A percentile compares a stretch with the other conserved stretches of the same genome.
Evolutionary conservation across 1,140 invertebrate species (phyloP).

Genomic region (Anoplolepis gracilipes): DNA sequence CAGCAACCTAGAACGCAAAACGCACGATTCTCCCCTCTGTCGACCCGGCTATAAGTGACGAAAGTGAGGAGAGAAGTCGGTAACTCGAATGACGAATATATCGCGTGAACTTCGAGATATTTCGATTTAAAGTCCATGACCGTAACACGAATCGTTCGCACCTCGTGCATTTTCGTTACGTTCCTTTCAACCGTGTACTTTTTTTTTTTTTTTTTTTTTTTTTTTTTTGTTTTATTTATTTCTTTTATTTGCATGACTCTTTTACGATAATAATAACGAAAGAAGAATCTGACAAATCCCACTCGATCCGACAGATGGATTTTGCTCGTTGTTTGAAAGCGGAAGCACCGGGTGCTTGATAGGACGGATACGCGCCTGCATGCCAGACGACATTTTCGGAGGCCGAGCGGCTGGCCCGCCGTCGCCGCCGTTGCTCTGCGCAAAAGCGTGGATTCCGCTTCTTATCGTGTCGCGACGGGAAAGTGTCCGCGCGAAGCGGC

Average conservation of each 20-base stretch:
- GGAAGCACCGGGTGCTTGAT: not conserved
- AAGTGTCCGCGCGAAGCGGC: constrained; percentile 61
- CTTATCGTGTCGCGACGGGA: constrained; percentile 67
- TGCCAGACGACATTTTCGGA: constrained; percentile 79
- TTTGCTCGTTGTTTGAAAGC: too few relatives aligned
- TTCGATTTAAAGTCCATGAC: constrained; percentile 58
- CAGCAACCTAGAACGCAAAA: not conserved
- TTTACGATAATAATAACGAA: too few relatives aligned
- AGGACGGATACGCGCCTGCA: constrained; percentile 65
- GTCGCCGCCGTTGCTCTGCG: constrained; percentile 71
- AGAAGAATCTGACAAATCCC: too few relatives aligned
- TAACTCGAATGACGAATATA: not conserved
- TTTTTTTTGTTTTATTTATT: too few relatives aligned
- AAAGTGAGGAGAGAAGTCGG: not conserved
- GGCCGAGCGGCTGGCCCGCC: constrained; percentile 68
- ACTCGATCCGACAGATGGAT: too few relatives aligned
- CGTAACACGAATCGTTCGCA: constrained; percentile 21
- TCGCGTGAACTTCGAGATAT: constrained; percentile 67
- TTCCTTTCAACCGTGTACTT: not conserved
- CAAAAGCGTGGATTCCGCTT: constrained; percentile 70
- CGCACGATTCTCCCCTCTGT: not conserved
- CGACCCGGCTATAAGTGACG: not conserved
- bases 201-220: too few relatives aligned
- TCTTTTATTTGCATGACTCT: too few relatives aligned
- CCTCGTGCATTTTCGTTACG: not conserved